Conservation (phyloP, 35 echinoderm and acorn worm genomes). For the Heliocidaris erythrogramma region DNA sequence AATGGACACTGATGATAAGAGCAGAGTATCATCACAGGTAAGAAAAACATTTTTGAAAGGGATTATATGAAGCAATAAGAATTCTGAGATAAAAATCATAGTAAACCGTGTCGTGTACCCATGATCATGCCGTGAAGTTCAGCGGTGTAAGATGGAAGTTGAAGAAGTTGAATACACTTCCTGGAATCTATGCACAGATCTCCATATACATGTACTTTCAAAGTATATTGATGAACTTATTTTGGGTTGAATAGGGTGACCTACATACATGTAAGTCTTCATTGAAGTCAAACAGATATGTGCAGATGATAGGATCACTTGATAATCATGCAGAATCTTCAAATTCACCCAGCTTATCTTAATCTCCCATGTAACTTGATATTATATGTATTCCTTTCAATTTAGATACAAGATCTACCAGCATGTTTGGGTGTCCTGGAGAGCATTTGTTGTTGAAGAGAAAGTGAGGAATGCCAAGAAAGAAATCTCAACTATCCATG, state of each 20-base stretch:
- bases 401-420: conserved; percentile 37
- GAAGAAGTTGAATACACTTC: background rate
- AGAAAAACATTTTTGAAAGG: background rate
- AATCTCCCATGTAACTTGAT: no score
- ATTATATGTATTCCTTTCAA: background rate
- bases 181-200: background rate
- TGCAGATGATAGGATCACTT: no score
- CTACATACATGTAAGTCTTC: background rate
- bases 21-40: conserved; percentile 60
- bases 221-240: background rate
- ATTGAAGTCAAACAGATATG: no score
- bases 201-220: background rate
- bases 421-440: conserved; percentile 45
- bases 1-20: conserved; percentile 49
- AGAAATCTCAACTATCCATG: conserved; percentile 34
- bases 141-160: no score
- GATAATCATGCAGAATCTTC: no score
- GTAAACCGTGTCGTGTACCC: background rate
- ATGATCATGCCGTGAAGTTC: background rate
- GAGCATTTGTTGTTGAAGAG: conserved; percentile 37
- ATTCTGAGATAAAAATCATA: background rate
- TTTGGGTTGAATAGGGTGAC: background rate
- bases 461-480: conserved; percentile 55
- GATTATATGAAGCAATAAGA: background rate
- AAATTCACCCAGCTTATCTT: no score